Evolutionary conservation across 2,888 invertebrate species (phyloP).

Genomic region (Andrena fulva): DNA sequence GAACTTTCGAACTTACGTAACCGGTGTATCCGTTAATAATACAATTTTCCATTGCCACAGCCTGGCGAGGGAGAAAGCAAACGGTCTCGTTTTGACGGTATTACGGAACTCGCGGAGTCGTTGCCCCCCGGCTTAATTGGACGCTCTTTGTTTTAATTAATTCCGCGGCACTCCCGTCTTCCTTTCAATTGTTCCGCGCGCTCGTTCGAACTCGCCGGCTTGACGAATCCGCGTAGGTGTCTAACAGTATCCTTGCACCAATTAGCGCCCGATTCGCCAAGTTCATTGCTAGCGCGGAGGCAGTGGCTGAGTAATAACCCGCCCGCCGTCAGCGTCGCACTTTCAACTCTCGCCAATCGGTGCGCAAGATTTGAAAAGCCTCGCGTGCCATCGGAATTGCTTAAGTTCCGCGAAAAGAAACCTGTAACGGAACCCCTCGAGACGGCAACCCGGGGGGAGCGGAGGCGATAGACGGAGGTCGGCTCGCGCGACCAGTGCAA

Average conservation of each 20-base stretch:
- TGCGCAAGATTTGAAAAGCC: no score
- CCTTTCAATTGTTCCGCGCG: conserved; percentile 39
- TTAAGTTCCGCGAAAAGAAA: no score
- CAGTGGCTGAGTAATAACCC: no score
- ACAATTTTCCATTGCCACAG: conserved; percentile 39
- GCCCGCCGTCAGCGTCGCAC: no score
- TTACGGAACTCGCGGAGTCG: conserved; percentile 47
- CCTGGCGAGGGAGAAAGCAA: conserved; percentile 28
- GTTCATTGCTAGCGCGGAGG: conserved; percentile 22
- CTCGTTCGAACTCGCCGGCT: neutral
- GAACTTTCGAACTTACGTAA: conserved; percentile 56
- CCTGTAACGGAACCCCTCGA: no score
- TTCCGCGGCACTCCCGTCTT: conserved; percentile 17
- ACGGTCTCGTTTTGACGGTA: conserved; percentile 42
- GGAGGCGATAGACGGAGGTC: neutral
- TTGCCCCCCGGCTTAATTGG: conserved; percentile 49
- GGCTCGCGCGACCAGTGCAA: conserved; percentile 23
- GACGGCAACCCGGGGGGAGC: neutral
- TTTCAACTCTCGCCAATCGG: no score
- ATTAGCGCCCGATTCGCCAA: conserved; percentile 33
- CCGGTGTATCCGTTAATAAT: conserved; percentile 38
- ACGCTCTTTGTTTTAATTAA: conserved; percentile 53
- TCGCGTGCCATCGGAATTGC: no score
- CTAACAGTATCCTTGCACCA: conserved; percentile 10
- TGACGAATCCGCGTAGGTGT: neutral